Evolutionary conservation across 2,113 vertebrate genomes (phyloP).

Genomic region (Salvator merianae): DNA sequence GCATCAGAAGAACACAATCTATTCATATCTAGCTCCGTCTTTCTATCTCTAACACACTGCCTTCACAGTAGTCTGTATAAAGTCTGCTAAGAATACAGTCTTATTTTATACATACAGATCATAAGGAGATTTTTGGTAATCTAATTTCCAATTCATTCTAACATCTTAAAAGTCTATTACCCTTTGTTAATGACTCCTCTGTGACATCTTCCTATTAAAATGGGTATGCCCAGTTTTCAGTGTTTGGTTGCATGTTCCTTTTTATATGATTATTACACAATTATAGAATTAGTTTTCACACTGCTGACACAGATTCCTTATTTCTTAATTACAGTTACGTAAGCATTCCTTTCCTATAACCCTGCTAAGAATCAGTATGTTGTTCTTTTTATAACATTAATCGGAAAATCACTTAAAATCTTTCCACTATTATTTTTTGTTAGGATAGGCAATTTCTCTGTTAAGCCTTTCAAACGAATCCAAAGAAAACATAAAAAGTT

Average conservation of each 20-base stretch:
- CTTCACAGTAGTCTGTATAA: neutral
- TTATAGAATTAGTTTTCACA: conserved; percentile 14
- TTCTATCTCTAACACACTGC: neutral
- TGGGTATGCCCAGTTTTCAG: conserved; percentile 15
- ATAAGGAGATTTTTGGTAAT: neutral
- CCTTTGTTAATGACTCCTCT: neutral
- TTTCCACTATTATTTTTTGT: neutral
- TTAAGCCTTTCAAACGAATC: neutral
- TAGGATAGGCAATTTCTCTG: neutral
- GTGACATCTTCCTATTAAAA: conserved; percentile 32
- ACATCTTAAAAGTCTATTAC: conserved; percentile 8
- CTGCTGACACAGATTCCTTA: conserved; percentile 4
- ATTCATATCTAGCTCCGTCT: neutral
- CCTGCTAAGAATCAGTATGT: neutral
- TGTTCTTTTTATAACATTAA: neutral
- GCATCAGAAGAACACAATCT: neutral
- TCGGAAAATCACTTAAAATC: neutral
- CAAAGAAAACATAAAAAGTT: neutral
- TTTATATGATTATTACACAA: neutral
- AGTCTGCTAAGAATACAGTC: neutral
- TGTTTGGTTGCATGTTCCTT: conserved; percentile 5
- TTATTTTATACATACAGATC: neutral
- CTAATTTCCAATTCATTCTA: conserved; percentile 5
- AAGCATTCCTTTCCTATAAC: neutral
- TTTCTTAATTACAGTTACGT: neutral